Base-by-base conservation (phyloP, 2,888 invertebrate species). In the Cacoxenus indagator region DNA sequence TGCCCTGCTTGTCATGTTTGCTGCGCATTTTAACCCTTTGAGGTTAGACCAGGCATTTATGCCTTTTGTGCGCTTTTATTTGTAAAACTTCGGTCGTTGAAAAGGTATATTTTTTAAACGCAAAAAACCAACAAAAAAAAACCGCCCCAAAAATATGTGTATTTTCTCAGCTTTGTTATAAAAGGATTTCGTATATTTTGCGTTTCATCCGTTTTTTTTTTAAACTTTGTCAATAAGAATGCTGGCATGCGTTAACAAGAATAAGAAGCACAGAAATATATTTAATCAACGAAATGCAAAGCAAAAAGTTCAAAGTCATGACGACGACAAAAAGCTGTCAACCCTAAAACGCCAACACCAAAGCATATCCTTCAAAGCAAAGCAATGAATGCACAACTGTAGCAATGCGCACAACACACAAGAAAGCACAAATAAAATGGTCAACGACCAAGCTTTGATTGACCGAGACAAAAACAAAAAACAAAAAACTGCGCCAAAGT, bases 21-120 rank as follows among this genome's bases (percentile, higher is more conserved):
- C 51, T 84, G 77, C 83, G 80, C 83, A 83, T 80, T 80, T 51
- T 84, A 80, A 84, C 80, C 80, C 84, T 80, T 80, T 84, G 80
- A 80, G 84, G 84, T 80, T 80, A 51, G 46, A 14, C 57, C 61
- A 27, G 67, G 67, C 67, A 67, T 67, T 67, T 67, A 81, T 62
- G 43, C 45, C 81, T 81, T 80, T 83, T 83, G 84, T 46, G 83
- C 76, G 77, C 78, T 76, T 82, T 19, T 82, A 78, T 81, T 77
- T 71, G 74, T 76, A 82, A 76, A 78, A 78, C 72, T 76, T 67
- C 65, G 70, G 67, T 37, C 65, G 26, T 14, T 46, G 46, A 27
- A 55, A 65, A 65, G 61, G 61, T 62, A 43, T 26, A 62, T 43
- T 62, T 62, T 62, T 62, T 43, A 45, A 43, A 62, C 61, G 61